Evolutionary conservation across 2,888 invertebrate genomes (phyloP).

Genomic region (Elgonia sp.): DNA sequence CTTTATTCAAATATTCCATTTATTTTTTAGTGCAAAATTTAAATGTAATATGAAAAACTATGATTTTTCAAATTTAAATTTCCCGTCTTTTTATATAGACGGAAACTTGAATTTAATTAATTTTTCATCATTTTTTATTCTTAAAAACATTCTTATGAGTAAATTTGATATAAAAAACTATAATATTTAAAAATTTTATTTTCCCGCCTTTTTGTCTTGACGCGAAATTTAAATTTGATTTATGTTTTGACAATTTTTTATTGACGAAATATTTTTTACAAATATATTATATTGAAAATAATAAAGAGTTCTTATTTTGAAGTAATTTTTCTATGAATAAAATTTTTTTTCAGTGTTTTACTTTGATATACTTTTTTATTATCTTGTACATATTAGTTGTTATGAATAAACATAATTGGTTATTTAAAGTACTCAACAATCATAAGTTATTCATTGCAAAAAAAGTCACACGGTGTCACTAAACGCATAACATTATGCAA

Average conservation of each 20-base stretch:
- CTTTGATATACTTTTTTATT: neutral
- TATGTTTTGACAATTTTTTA: neutral
- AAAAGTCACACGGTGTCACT: neutral
- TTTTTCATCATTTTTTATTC: no score
- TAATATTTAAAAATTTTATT: no score
- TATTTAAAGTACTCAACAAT: neutral
- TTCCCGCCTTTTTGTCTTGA: neutral
- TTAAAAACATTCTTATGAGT: no score
- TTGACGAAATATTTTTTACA: no score
- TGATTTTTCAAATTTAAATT: neutral
- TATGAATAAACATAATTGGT: slow-evolving; percentile 23
- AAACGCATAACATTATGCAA: slow-evolving; percentile 51
- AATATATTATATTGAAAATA: no score
- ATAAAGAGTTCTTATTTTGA: neutral
- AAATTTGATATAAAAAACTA: no score
- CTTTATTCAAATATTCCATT: neutral
- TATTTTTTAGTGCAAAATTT: neutral
- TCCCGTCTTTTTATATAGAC: neutral
- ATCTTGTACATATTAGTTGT: neutral
- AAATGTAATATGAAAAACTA: neutral
- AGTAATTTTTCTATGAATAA: neutral
- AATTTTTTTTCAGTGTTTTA: neutral
- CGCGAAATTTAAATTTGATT: neutral
- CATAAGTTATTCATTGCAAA: neutral
- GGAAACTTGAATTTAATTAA: no score